These are phyloP conservation scores for Lamprotornis superbus DNA, from an alignment of 2,113 vertebrate species.

Conservation along the genomic window DNA sequence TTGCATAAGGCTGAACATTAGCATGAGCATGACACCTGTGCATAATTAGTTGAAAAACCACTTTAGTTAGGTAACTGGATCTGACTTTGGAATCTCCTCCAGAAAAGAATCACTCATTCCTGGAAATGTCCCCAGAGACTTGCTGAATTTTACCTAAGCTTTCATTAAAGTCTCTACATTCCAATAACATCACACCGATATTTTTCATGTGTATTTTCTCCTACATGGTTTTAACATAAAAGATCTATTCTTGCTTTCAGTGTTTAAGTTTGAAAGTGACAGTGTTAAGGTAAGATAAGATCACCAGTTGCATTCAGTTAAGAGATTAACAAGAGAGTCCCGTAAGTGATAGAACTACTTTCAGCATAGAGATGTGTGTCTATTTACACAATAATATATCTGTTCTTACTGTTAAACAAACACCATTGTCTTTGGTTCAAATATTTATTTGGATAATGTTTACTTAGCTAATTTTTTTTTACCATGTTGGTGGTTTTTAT, in stretches of 20 bases:
- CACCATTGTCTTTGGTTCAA: background rate
- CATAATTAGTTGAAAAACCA: constrained; percentile 21
- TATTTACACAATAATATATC: background rate
- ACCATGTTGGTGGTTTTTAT: background rate
- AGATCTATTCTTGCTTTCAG: constrained; percentile 1
- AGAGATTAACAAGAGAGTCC: background rate
- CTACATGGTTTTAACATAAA: constrained; percentile 19
- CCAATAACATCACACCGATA: background rate
- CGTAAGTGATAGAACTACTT: background rate
- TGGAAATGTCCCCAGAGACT: constrained; percentile 27
- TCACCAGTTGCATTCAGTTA: background rate
- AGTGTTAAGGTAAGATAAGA: background rate
- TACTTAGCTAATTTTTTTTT: constrained; percentile 11
- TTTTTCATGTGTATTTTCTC: constrained; percentile 35
- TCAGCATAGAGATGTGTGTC: background rate
- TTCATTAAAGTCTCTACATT: constrained; percentile 47
- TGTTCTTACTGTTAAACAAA: background rate
- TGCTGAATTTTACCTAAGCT: constrained; percentile 50
- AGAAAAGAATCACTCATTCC: constrained; percentile 22
- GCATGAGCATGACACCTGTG: background rate
- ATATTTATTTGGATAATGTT: background rate
- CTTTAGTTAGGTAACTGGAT: background rate
- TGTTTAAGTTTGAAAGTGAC: constrained; percentile 37
- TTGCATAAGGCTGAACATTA: background rate
- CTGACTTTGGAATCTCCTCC: background rate